A percentile compares a stretch with the other conserved stretches of the same genome.
These are phyloP conservation scores for Peromyscus melanophrys DNA, from an alignment of 2,797 vertebrate species.

Conservation along the genomic window DNA sequence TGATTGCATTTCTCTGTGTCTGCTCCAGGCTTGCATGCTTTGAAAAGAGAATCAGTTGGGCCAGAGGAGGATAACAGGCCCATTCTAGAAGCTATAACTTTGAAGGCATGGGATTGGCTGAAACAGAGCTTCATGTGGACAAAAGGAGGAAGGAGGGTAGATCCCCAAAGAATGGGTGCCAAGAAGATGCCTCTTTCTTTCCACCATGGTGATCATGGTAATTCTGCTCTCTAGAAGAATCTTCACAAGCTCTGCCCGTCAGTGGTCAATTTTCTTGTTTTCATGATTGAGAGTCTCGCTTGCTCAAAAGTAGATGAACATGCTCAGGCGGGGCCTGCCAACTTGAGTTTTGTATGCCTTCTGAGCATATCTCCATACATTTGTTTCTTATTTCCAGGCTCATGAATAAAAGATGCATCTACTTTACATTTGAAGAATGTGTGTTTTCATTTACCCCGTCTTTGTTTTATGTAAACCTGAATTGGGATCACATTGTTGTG, in stretches of 20 bases:
- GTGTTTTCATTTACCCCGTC: constrained; percentile 85
- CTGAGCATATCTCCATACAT: constrained; percentile 64
- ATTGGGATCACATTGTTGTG: constrained; percentile 62
- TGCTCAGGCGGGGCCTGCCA: not conserved
- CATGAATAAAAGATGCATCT: constrained; percentile 82
- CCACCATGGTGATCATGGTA: not conserved
- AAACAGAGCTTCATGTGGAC: not conserved
- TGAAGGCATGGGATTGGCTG: not conserved
- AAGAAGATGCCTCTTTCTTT: not conserved
- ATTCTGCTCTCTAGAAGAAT: not conserved
- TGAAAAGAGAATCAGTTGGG: not conserved
- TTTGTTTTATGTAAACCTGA: constrained; percentile 67
- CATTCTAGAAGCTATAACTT: not conserved
- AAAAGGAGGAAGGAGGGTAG: not conserved
- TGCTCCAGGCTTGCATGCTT: not conserved
- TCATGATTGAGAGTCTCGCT: not conserved
- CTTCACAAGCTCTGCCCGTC: not conserved
- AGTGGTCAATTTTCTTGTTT: not conserved
- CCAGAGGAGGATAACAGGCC: not conserved
- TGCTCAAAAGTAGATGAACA: not conserved
- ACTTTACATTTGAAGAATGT: constrained; percentile 75
- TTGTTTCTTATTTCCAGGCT: constrained; percentile 79
- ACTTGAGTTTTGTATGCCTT: not conserved
- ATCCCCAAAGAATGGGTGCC: not conserved
- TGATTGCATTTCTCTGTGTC: not conserved